Evolutionary conservation across 1,140 invertebrate species (phyloP), one percentile per base, ranked within the genome.

Genomic region (Heterodera carotae): DNA sequence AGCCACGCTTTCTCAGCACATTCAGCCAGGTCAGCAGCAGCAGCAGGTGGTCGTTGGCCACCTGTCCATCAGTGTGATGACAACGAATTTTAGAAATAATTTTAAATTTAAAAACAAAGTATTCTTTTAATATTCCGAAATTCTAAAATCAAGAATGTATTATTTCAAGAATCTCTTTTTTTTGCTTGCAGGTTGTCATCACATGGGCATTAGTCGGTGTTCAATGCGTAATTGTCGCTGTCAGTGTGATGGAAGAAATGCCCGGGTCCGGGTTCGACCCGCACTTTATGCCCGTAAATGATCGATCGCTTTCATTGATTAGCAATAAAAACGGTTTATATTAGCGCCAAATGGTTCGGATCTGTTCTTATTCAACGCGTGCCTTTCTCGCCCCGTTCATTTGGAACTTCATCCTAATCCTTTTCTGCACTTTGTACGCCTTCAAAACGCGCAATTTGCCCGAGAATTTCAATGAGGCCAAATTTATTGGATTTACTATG

Each of bases 381-480:
- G 92, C 92, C 0, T 92, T 94, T 64, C 89, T 94, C 2, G 91
- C 91, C 10, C 93, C 94, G 0, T 90, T 94, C 56, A 91, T 92
- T 1, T 94, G 93, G 87, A 93, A 93, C 85, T 91, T 93, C 79
- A 89, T 94, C 76, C 90, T 94, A 0, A 92, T 94, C 33, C 90
- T 91, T 5, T 90, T 94, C 77, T 94, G 93, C 83, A 94, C 93
- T 1, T 87, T 93, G 12, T 94, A 94, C 87, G 93, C 93, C 0
- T 89, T 95, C 12, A 94, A 94, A 88, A 94, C 93, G 0, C 88
- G 93, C 22, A 94, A 94, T 84, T 91, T 94, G 59, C 93, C 93
- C 0, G 93, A 94, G 88, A 94, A 94, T 87, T 94, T 94, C 86
- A 94, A 94, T 88, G 93, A 93, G 85, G 92, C 92, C 0, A 93